phyloP scores from a whole-genome alignment of 2,797 vertebrate species.

The Myotis planiceps region DNA sequence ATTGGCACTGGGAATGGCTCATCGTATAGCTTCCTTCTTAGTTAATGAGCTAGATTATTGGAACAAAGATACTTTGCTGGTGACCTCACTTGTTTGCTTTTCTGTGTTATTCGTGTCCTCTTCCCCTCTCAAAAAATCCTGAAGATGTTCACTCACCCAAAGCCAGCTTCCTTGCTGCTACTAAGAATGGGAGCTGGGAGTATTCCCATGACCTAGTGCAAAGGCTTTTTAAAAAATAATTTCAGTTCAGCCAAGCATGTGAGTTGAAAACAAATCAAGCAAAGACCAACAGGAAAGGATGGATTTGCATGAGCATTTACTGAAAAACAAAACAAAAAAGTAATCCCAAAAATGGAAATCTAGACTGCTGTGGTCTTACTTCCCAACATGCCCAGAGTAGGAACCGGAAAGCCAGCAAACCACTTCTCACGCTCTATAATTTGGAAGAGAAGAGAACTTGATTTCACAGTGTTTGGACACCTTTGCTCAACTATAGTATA shows the following conservation, averaged over 20 bases:
- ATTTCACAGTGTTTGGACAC: constrained; percentile 20
- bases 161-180: not conserved
- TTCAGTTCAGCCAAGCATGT: constrained; percentile 13
- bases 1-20: not conserved
- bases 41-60: not conserved
- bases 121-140: not conserved
- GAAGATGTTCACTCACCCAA: not conserved
- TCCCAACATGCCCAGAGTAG: constrained; percentile 73
- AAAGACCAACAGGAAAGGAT: constrained; percentile 64
- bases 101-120: not conserved
- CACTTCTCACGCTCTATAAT: constrained; percentile 70
- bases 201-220: constrained; percentile 41
- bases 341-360: constrained; percentile 65
- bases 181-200: not conserved
- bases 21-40: not conserved
- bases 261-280: constrained; percentile 35
- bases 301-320: constrained; percentile 55
- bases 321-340: not conserved
- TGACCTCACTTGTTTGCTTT: not conserved
- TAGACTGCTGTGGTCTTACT: constrained; percentile 75
- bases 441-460: constrained; percentile 58
- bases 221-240: not conserved
- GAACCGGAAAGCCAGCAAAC: constrained; percentile 77
- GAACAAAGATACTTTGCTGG: not conserved
- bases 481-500: constrained; percentile 45